Evolutionary conservation across 2,888 invertebrate genomes (phyloP), one percentile per base, ranked within the genome.

Genomic region (Drosophila mercatorum): DNA sequence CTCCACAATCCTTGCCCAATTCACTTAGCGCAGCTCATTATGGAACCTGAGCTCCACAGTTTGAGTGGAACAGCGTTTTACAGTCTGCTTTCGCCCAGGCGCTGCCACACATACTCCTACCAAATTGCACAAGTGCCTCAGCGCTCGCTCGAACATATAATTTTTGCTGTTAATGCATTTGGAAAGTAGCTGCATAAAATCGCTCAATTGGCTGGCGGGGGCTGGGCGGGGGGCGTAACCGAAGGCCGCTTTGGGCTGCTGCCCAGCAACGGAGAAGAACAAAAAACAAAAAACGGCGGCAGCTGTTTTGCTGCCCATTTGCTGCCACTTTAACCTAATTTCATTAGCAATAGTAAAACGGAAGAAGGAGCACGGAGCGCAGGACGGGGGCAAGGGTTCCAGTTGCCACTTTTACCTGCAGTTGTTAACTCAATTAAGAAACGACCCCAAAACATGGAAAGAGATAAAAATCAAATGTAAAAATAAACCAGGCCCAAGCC

Each of bases 281-380:
- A 17, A 17, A 46, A 26, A 26, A 49, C 28, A 8, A 8, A 7
- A 12, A 26, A 26, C 47, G 64, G 53, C 28, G 68, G 64, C 83
- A 78, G 65, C 75, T 82, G 80, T 73, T 80, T 77, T 58, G 61
- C 65, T 59, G 75, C 72, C 87, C 80, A 82, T 89, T 84, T 88
- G 85, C 70, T 74, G 72, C 83, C 86, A 80, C 83, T 88, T 84
- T 90, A 84, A 86, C 90, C 84, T 88, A 90, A 84, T 90, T 88
- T 80, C 70, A 90, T 88, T 80, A 85, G 81, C 68, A 47, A 41
- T 22, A 46, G 52, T 49, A 40, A 31, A 41, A 3, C 31, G 38
- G 40, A 31, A 49, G 7, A 17, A 12, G 1, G 12, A 11, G n/a
- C 2, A 46, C 0, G 44, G 10, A 41, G 14, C 22, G 14, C 5